Percentiles rank a stretch among this genome's conserved stretches.
Conservation (phyloP, 1,140 invertebrate species). For the Thalassaphorura encarpata region DNA sequence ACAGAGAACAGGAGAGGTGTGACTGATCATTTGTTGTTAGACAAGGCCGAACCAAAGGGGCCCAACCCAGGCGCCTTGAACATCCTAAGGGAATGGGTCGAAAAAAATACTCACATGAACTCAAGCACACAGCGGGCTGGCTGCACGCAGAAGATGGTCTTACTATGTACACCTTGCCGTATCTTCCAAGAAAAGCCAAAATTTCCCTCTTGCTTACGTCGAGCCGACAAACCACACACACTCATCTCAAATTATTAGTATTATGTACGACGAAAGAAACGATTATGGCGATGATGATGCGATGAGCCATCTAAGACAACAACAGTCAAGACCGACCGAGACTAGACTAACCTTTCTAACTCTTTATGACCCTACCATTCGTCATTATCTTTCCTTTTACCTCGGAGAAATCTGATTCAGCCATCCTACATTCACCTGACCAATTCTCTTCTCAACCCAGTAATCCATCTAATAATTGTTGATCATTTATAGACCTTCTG, state of each 20-base stretch:
- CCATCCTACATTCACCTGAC: no score
- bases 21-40: constrained; percentile 33
- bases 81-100: constrained; percentile 18
- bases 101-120: constrained; percentile 1
- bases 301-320: neutral
- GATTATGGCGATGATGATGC: no score
- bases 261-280: no score
- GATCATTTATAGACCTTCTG: neutral
- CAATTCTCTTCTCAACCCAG: no score
- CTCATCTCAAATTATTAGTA: constrained; percentile 1
- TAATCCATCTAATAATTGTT: neutral
- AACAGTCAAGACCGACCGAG: neutral
- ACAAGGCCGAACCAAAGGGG: constrained; percentile 31
- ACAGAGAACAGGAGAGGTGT: constrained; percentile 34
- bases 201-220: constrained; percentile 10
- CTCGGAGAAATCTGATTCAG: constrained; percentile 1
- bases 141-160: no score
- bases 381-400: neutral
- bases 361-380: neutral
- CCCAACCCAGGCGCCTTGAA: constrained; percentile 32
- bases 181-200: constrained; percentile 23
- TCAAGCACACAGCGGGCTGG: no score
- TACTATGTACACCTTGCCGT: neutral
- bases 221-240: constrained; percentile 24
- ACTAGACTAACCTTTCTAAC: neutral